These are phyloP conservation scores for Folsomia candida DNA, from an alignment of 2,888 invertebrate genomes.

Conservation along the genomic window DNA sequence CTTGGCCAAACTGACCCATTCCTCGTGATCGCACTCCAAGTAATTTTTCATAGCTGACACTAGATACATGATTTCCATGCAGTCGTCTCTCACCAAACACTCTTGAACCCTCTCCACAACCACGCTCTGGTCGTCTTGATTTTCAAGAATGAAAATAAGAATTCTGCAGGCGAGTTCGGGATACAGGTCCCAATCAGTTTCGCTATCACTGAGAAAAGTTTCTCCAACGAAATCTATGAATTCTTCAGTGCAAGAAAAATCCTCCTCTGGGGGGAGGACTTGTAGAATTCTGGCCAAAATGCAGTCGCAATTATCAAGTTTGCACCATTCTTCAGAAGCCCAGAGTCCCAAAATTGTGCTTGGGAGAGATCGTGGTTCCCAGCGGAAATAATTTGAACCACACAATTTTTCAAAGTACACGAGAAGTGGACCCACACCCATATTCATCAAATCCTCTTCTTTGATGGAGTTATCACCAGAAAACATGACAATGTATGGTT, in stretches of 20 bases:
- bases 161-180: slow-evolving; percentile 15
- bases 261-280: background rate
- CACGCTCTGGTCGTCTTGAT: slow-evolving; percentile 24
- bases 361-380: slow-evolving; percentile 30
- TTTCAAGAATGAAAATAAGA: slow-evolving; percentile 28
- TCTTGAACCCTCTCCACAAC: slow-evolving; percentile 30
- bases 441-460: no score
- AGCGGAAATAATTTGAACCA: slow-evolving; percentile 28
- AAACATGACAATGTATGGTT: slow-evolving; percentile 35
- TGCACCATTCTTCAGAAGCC: slow-evolving; percentile 33
- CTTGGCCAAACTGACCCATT: slow-evolving; percentile 29
- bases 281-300: background rate
- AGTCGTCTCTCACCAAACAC: slow-evolving; percentile 28
- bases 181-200: slow-evolving; percentile 3
- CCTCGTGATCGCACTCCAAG: slow-evolving; percentile 22
- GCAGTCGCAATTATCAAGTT: slow-evolving; percentile 1
- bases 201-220: slow-evolving; percentile 18
- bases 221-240: slow-evolving; percentile 11
- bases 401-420: slow-evolving; percentile 28
- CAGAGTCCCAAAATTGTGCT: slow-evolving; percentile 30
- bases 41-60: slow-evolving; percentile 36
- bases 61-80: slow-evolving; percentile 34
- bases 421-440: slow-evolving; percentile 1
- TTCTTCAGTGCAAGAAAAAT: background rate
- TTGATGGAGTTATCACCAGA: slow-evolving; percentile 30